phyloP scores from a whole-genome alignment of 64 coral and sea anemone species.

The Montipora capricornis region DNA sequence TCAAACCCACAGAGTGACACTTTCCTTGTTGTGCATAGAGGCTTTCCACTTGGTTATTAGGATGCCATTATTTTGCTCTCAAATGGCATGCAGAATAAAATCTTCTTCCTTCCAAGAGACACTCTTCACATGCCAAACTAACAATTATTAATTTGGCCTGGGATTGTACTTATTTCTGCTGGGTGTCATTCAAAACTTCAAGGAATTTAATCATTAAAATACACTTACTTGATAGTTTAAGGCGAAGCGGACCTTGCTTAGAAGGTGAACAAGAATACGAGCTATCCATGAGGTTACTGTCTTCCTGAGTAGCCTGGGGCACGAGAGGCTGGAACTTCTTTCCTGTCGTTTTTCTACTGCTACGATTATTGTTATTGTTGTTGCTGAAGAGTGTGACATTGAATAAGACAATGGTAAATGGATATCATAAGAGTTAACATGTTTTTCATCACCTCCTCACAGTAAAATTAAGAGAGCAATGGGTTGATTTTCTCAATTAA shows the following conservation, averaged over 20 bases:
- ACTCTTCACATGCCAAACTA: too few relatives aligned
- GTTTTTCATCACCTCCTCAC: too few relatives aligned
- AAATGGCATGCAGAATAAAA: neutral
- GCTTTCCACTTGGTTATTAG: neutral
- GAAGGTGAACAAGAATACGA: slow-evolving; percentile 87
- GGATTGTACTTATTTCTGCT: too few relatives aligned
- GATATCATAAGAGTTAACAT: too few relatives aligned
- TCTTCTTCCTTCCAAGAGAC: too few relatives aligned
- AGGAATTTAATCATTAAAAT: too few relatives aligned
- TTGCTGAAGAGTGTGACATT: neutral
- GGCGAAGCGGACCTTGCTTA: slow-evolving; percentile 73
- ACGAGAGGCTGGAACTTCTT: slow-evolving; percentile 74
- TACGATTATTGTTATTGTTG: slow-evolving; percentile 77
- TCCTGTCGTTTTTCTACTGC: slow-evolving; percentile 65
- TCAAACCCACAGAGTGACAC: neutral
- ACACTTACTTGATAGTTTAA: slow-evolving; percentile 92
- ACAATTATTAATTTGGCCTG: too few relatives aligned
- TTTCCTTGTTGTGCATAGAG: neutral
- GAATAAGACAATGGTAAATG: neutral
- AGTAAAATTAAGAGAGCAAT: too few relatives aligned
- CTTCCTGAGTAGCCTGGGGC: slow-evolving; percentile 8
- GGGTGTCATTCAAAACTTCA: too few relatives aligned
- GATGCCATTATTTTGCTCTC: neutral
- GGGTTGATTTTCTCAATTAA: too few relatives aligned
- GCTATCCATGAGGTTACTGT: neutral